Conservation (phyloP, 2,113 vertebrate genomes). For the Rhynchomys soricoides region DNA sequence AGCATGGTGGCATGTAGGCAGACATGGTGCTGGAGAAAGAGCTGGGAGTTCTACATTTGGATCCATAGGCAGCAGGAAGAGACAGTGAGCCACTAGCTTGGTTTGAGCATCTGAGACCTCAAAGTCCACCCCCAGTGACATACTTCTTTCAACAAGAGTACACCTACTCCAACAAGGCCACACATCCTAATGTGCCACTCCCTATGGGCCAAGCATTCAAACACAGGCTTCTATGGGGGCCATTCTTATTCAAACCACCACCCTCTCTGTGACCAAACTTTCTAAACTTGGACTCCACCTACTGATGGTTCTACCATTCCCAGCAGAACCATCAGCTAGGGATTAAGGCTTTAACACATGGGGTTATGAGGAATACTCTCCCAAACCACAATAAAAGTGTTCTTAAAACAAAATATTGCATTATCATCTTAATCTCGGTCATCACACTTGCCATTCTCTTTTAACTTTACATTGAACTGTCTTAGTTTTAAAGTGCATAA, state of each 20-base stretch:
- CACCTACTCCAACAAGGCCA: no score
- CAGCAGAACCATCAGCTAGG: background rate
- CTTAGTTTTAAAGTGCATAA: background rate
- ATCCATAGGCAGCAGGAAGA: no score
- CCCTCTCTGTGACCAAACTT: background rate
- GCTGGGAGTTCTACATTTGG: no score
- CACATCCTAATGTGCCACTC: background rate
- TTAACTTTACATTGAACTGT: background rate
- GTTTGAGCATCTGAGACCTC: no score
- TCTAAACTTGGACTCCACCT: background rate
- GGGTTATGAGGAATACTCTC: background rate
- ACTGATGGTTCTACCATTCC: background rate
- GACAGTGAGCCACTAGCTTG: no score
- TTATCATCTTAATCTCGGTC: slow-evolving; percentile 29
- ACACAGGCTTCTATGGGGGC: background rate
- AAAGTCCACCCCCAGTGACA: background rate
- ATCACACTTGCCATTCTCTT: slow-evolving; percentile 17
- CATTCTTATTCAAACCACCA: background rate
- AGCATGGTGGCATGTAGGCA: no score
- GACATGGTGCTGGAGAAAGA: no score
- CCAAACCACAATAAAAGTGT: background rate
- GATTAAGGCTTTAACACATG: background rate
- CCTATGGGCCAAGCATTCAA: background rate
- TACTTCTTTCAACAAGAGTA: background rate
- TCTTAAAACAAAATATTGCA: slow-evolving; percentile 24